A percentile compares a stretch with the other conserved stretches of the same genome.
phyloP scores from a whole-genome alignment of 2,888 invertebrate species.

The Drosophila silvestris region DNA sequence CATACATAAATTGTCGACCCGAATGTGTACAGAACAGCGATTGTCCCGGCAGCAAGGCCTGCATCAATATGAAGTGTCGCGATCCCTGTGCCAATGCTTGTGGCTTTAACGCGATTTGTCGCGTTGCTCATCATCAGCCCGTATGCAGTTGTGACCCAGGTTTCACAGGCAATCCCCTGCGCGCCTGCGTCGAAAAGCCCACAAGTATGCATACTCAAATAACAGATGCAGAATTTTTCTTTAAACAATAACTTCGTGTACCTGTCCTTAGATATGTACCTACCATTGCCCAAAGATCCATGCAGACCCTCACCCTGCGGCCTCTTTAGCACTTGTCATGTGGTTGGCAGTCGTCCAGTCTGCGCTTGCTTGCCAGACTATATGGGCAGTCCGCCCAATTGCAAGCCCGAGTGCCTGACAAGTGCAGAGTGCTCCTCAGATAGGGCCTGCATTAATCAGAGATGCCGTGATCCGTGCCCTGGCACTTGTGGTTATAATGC shows the following conservation, averaged over 20 bases:
- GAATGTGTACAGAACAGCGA: conserved; percentile 96
- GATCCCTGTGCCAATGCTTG: conserved; percentile 94
- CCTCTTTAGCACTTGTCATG: conserved; percentile 86
- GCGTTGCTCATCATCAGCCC: conserved; percentile 93
- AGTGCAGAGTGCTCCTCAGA: conserved; percentile 91
- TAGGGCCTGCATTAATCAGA: conserved; percentile 91
- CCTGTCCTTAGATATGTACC: conserved; percentile 74
- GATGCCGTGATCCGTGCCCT: conserved; percentile 90
- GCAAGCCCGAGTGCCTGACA: conserved; percentile 91
- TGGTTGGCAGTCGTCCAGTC: conserved; percentile 88
- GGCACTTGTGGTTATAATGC: conserved; percentile 91
- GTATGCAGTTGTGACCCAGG: conserved; percentile 91
- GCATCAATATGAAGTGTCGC: conserved; percentile 93
- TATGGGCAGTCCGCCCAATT: conserved; percentile 90
- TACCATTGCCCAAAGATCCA: conserved; percentile 84
- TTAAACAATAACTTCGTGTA: conserved; percentile 3
- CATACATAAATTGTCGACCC: conserved; percentile 93
- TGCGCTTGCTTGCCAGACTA: conserved; percentile 91
- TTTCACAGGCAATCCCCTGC: conserved; percentile 92
- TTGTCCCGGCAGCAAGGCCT: conserved; percentile 91
- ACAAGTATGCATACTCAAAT: conserved; percentile 75
- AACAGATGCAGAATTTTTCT: not conserved
- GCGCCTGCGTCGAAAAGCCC: conserved; percentile 89
- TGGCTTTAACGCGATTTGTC: conserved; percentile 93
- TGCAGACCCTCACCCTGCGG: conserved; percentile 86